Base-by-base conservation (phyloP, 2,113 vertebrate species). In the Tyto alba region DNA sequence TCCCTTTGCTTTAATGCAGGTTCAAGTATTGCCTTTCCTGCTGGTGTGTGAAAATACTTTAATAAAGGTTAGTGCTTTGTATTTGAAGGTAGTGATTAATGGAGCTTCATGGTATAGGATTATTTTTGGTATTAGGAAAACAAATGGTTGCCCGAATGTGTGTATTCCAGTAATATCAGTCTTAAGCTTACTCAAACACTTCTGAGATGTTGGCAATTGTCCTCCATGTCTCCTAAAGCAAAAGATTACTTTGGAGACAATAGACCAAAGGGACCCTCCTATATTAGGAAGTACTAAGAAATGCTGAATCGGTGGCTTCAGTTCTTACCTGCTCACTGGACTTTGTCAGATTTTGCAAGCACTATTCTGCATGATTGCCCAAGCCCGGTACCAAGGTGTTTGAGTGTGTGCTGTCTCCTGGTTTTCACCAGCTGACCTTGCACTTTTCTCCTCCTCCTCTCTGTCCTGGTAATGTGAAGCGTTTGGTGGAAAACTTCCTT, bases 21-120 rank as follows among this genome's bases (percentile, higher is more conserved):
- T 91, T 95, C 73, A 92, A 57, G 64, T 84, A 64, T 78, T 94
- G 91, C 89, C 73, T 48, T 94, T 93, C 52, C 80, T 88, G 59
- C 83, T 73, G 25, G 27, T 34, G 48, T 3, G 2, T 69, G 78
- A 62, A 87, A 93, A 38, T 43, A 45, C 62, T 72, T 71, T 30
- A 55, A 5, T 38, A 55, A 72, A 89, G 26, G 50, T 53, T 85
- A 41, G 60, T 50, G 47, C 78, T 86, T 92, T 50, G 41, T 86
- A 30, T 59, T 64, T 85, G 43, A 73, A 78, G 66, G 67, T 43
- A 57, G 47, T 68, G 47, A 62, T 43, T 83, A 93, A 84, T 63
- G 72, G n/a, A 84, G 17, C 15, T 72, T 82, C n/a, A 14, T 40
- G 55, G 19, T 56, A 26, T 13, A 13, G 57, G 64, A 29, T 69